Evolutionary conservation across 2,797 vertebrate species (phyloP).

Genomic region (Notolabrus celidotus): DNA sequence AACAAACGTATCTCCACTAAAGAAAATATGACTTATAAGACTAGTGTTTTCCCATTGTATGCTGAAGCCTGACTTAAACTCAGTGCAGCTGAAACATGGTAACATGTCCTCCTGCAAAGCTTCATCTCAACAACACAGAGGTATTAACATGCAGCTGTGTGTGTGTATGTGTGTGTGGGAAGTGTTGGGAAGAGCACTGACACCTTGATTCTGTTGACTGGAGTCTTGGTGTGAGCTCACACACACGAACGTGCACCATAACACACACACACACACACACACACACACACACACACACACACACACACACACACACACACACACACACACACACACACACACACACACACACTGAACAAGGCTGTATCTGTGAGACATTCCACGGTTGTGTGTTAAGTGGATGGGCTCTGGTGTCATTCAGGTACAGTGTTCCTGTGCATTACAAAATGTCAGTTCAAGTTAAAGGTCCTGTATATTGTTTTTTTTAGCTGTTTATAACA

Average conservation of each 20-base stretch:
- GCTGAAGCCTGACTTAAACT: too few relatives aligned
- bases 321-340: constrained; percentile 33
- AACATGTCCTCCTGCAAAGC: constrained; percentile 14
- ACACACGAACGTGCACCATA: too few relatives aligned
- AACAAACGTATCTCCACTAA: too few relatives aligned
- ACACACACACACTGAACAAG: constrained; percentile 14
- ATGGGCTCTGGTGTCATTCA: constrained; percentile 38
- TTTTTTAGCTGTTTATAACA: too few relatives aligned
- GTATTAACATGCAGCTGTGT: constrained; percentile 70
- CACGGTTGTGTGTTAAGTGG: constrained; percentile 55
- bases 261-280: constrained; percentile 6
- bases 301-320: constrained; percentile 16
- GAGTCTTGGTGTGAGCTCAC: constrained; percentile 60
- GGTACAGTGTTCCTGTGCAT: constrained; percentile 7
- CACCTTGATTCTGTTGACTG: constrained; percentile 69
- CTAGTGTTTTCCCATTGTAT: too few relatives aligned
- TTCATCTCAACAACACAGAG: constrained; percentile 17
- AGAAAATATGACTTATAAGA: too few relatives aligned
- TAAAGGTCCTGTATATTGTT: too few relatives aligned
- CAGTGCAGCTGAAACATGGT: constrained; percentile 3
- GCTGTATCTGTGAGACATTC: constrained; percentile 56
- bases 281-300: constrained; percentile 29
- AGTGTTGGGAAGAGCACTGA: constrained; percentile 54
- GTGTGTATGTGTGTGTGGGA: constrained; percentile 34
- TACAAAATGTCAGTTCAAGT: too few relatives aligned